These are phyloP conservation scores for Papilio polyxenes DNA, from an alignment of 1,140 invertebrate genomes.

Conservation along the genomic window DNA sequence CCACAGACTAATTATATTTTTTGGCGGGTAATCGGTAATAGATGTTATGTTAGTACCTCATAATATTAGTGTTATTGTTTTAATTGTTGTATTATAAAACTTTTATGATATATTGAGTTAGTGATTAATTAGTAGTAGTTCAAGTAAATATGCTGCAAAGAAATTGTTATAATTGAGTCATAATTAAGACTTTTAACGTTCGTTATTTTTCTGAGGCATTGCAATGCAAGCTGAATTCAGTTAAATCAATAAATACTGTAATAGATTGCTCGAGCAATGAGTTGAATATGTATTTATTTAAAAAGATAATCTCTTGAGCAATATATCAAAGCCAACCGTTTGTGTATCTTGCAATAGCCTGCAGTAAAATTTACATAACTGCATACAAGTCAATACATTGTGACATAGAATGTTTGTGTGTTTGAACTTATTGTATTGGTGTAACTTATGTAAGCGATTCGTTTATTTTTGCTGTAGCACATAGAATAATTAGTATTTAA, in stretches of 20 bases:
- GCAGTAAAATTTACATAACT: conserved; percentile 38
- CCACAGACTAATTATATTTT: conserved; percentile 34
- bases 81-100: not conserved
- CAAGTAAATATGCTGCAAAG: no score
- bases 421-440: conserved; percentile 15
- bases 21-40: conserved; percentile 22
- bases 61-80: not conserved
- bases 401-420: not conserved
- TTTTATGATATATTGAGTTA: not conserved
- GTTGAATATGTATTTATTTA: not conserved
- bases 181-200: not conserved
- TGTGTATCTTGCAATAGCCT: not conserved
- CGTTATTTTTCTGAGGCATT: not conserved
- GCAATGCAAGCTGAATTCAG: no score
- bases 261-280: not conserved
- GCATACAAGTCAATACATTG: conserved; percentile 21
- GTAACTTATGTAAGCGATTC: not conserved
- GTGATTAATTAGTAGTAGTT: no score
- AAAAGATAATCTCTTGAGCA: not conserved
- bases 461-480: conserved; percentile 11
- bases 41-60: conserved; percentile 7
- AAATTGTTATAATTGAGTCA: no score
- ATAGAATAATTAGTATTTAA: not conserved
- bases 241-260: not conserved
- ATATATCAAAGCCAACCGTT: not conserved